Evolutionary conservation across 2,888 invertebrate species (phyloP).

Genomic region (Pteria penguin): DNA sequence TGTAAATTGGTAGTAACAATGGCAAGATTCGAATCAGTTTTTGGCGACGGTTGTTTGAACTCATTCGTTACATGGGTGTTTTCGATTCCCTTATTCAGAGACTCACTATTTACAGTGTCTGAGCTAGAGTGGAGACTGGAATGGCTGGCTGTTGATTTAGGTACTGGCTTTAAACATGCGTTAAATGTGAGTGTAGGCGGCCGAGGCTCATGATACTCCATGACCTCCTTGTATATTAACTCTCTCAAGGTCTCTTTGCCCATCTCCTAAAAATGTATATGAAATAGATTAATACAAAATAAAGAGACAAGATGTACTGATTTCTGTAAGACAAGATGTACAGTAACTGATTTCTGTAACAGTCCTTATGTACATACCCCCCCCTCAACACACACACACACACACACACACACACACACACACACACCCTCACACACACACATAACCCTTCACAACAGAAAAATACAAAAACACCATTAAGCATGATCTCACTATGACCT

Average conservation of each 20-base stretch:
- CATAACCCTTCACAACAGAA: no score
- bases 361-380: no score
- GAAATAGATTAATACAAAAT: no score
- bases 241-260: slow-evolving; percentile 71
- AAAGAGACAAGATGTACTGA: no score
- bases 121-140: neutral
- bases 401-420: no score
- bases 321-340: no score
- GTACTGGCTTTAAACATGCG: slow-evolving; percentile 71
- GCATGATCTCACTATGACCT: no score
- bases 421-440: no score
- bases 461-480: no score
- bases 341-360: no score
- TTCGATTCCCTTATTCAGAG: neutral
- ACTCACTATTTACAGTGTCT: neutral
- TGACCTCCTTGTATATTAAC: slow-evolving; percentile 77
- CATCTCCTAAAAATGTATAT: slow-evolving; percentile 56
- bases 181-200: slow-evolving; percentile 66
- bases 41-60: slow-evolving; percentile 51
- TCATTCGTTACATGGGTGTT: slow-evolving; percentile 43
- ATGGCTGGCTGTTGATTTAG: slow-evolving; percentile 49
- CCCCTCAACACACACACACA: no score
- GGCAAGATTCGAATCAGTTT: slow-evolving; percentile 36
- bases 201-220: slow-evolving; percentile 72
- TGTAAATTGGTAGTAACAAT: slow-evolving; percentile 50